phyloP scores from a whole-genome alignment of 1,140 invertebrate genomes.

The Idris sp. region DNA sequence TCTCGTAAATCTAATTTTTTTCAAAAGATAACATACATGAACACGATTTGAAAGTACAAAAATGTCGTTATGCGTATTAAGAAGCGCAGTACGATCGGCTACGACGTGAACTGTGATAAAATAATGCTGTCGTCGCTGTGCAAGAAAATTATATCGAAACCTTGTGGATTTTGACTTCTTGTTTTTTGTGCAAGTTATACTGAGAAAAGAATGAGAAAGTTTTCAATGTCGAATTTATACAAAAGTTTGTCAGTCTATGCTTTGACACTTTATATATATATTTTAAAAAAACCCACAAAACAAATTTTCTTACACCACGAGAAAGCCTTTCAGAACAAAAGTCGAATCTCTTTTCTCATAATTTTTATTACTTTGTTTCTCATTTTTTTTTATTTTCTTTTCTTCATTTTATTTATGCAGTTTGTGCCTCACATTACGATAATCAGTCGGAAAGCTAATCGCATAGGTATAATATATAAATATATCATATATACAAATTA shows the following conservation, averaged over 20 bases:
- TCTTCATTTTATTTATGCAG: constrained; percentile 10
- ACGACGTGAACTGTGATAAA: constrained; percentile 50
- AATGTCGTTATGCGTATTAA: constrained; percentile 34
- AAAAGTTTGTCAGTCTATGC: constrained; percentile 49
- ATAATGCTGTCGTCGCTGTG: constrained; percentile 30
- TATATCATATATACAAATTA: constrained; percentile 72
- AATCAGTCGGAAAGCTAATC: constrained; percentile 78
- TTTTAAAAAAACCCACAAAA: too few species aligned
- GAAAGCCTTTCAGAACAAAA: constrained; percentile 32
- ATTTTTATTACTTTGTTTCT: constrained; percentile 50
- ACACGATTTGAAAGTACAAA: constrained; percentile 58
- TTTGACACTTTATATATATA: constrained; percentile 54
- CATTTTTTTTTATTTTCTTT: constrained; percentile 24
- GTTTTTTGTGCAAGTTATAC: too few species aligned
- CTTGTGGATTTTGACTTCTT: too few species aligned
- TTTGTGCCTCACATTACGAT: constrained; percentile 68
- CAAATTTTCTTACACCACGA: constrained; percentile 44
- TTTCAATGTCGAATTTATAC: constrained; percentile 27
- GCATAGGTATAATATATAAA: constrained; percentile 72
- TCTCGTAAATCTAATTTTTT: constrained; percentile 34
- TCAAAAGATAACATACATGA: constrained; percentile 34
- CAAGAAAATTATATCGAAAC: too few species aligned
- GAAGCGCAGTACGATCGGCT: constrained; percentile 59
- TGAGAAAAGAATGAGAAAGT: too few species aligned
- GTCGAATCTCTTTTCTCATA: constrained; percentile 32